phyloP scores from a whole-genome alignment of 53 echinoderm and acorn worm genomes.

The Crossaster papposus region DNA sequence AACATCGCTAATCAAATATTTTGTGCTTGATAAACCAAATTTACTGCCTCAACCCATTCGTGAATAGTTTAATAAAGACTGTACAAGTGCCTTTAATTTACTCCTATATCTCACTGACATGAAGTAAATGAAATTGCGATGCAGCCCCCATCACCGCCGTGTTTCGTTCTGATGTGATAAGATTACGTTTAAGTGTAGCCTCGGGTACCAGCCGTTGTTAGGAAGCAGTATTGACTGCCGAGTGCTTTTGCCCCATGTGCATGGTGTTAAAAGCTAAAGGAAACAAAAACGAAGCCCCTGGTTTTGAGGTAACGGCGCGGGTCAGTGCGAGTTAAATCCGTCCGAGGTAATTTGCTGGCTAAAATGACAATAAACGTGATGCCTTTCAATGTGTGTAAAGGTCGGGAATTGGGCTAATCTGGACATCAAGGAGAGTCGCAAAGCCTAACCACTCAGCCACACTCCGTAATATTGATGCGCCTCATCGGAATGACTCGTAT shows the following conservation, averaged over 20 bases:
- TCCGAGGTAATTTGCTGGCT: not conserved
- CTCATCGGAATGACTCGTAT: too few relatives aligned
- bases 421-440: too few relatives aligned
- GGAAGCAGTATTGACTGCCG: constrained; percentile 10
- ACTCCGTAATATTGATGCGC: too few relatives aligned
- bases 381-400: not conserved
- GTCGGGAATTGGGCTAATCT: not conserved
- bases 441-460: too few relatives aligned
- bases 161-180: constrained; percentile 32
- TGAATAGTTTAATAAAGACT: too few relatives aligned
- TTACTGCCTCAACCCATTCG: too few relatives aligned
- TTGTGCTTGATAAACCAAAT: too few relatives aligned
- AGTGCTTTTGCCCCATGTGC: constrained; percentile 2
- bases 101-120: not conserved
- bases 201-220: constrained; percentile 51
- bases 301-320: not conserved
- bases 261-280: not conserved
- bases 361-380: not conserved
- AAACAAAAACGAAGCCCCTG: constrained; percentile 12
- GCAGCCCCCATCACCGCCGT: constrained; percentile 19
- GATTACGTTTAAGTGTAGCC: constrained; percentile 47
- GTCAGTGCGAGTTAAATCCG: not conserved
- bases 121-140: constrained; percentile 53
- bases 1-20: too few relatives aligned
- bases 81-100: constrained; percentile 16